These are phyloP conservation scores for Crypturellus undulatus DNA, from an alignment of 2,113 vertebrate genomes.

Conservation along the genomic window DNA sequence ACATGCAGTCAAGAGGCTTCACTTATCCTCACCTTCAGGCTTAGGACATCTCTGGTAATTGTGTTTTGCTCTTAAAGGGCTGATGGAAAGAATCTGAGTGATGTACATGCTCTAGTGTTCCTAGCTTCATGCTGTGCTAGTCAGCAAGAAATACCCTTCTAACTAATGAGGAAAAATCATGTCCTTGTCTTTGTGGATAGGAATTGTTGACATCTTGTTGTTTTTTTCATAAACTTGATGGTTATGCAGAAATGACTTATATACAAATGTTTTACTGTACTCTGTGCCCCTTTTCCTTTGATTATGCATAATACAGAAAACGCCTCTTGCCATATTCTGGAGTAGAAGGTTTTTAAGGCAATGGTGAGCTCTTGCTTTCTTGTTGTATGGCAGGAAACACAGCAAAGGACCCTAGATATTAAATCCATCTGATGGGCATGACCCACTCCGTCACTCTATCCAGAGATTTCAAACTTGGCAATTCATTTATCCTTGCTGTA, in stretches of 20 bases:
- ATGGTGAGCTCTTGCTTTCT: not conserved
- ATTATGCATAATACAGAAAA: not conserved
- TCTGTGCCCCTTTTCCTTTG: not conserved
- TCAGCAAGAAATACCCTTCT: not conserved
- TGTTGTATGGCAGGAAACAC: not conserved
- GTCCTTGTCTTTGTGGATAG: not conserved
- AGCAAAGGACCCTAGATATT: not conserved
- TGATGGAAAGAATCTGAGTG: not conserved
- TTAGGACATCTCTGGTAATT: constrained; percentile 8
- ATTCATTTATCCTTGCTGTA: not conserved
- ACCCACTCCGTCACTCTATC: fast-evolving
- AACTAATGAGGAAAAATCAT: not conserved
- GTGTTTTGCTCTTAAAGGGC: not conserved
- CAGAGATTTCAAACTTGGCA: not conserved
- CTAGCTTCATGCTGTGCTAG: not conserved
- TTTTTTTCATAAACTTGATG: not conserved
- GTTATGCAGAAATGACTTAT: not conserved
- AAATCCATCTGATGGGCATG: not conserved
- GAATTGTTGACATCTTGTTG: not conserved
- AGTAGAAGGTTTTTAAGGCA: not conserved
- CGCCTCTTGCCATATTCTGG: not conserved
- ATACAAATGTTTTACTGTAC: not conserved
- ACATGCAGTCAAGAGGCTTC: not conserved
- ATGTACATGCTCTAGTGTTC: fast-evolving
- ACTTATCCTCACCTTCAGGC: constrained; percentile 23